Conservation (phyloP, 1,140 invertebrate species). For the Trypoxylus dichotomus region DNA sequence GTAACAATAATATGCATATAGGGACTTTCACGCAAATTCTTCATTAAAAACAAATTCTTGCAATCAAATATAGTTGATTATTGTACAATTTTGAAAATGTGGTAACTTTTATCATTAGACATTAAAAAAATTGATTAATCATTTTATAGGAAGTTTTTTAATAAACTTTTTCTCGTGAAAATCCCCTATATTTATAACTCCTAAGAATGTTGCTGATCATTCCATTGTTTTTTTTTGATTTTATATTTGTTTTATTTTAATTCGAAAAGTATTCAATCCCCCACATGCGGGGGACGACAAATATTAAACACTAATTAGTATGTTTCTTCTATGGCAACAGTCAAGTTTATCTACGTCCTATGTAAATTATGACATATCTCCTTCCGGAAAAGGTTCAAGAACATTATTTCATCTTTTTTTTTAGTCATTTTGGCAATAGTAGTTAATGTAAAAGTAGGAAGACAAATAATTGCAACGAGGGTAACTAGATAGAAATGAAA, state of each 20-base stretch:
- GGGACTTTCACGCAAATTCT: no score
- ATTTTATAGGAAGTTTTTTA: no score
- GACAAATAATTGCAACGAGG: background rate
- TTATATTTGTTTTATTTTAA: background rate
- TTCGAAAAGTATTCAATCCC: background rate
- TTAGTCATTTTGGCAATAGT: background rate
- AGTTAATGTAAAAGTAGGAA: conserved; percentile 1
- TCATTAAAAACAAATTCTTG: no score
- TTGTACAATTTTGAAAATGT: no score
- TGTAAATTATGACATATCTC: background rate
- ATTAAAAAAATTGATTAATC: no score
- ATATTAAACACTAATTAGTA: background rate
- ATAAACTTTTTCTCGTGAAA: no score
- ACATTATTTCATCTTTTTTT: background rate
- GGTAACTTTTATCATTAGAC: no score
- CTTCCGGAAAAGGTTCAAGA: no score
- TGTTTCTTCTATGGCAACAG: conserved; percentile 2
- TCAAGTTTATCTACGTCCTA: background rate
- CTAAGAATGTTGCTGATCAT: no score
- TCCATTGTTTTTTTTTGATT: background rate
- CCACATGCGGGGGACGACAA: background rate
- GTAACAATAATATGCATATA: no score
- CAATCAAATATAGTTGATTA: no score
- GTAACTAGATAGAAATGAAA: background rate
- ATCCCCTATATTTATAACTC: no score